Percentiles rank a stretch among this genome's conserved stretches.
Evolutionary conservation across 2,888 invertebrate genomes (phyloP).

Genomic region (Chloroclystis v-ata): DNA sequence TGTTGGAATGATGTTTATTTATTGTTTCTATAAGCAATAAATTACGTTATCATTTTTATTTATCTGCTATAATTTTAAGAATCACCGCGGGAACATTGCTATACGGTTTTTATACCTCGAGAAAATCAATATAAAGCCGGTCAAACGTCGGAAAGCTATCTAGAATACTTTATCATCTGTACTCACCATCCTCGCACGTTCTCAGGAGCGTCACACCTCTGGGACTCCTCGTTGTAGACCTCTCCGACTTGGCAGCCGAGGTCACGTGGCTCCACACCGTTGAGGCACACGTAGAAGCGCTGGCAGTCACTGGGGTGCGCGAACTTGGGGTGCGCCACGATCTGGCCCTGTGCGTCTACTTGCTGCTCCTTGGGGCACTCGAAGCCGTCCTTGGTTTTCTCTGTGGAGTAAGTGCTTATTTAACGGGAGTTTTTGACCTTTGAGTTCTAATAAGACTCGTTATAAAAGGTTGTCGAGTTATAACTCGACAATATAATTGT

Average conservation of each 20-base stretch:
- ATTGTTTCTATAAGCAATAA: no score
- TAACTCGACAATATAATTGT: no score
- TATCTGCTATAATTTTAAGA: no score
- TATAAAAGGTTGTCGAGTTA: no score
- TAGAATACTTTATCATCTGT: background rate
- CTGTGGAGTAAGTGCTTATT: constrained; percentile 54
- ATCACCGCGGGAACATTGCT: no score
- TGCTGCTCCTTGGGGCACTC: constrained; percentile 86
- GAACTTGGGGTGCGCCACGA: constrained; percentile 89
- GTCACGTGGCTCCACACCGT: constrained; percentile 91
- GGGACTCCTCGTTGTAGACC: constrained; percentile 92
- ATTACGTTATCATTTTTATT: no score
- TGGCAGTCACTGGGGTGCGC: constrained; percentile 93
- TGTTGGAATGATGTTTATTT: no score
- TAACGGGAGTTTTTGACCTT: background rate
- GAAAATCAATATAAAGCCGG: no score
- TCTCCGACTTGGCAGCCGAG: constrained; percentile 91
- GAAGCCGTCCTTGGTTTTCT: constrained; percentile 89
- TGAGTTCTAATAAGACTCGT: no score
- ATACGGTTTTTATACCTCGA: no score
- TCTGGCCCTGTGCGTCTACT: constrained; percentile 82
- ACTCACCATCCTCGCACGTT: constrained; percentile 93
- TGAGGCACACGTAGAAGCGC: constrained; percentile 93
- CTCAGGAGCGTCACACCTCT: constrained; percentile 92
- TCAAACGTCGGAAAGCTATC: background rate